Evolutionary conservation across 2,888 invertebrate species (phyloP).

Genomic region (Hydrotaea diabolus): DNA sequence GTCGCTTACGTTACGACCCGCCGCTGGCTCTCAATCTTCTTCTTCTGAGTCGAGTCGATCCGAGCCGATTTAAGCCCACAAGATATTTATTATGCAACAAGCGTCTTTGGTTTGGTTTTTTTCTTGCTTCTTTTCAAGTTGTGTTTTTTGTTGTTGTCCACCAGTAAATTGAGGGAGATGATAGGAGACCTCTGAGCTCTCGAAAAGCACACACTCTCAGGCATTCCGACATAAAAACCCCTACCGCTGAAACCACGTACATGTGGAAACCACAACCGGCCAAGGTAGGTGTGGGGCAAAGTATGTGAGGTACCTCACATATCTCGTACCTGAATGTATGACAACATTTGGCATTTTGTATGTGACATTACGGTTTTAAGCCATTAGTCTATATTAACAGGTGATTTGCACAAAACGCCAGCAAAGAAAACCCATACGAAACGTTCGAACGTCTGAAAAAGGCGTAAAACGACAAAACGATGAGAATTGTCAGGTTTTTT

Average conservation of each 20-base stretch:
- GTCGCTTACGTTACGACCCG: background rate
- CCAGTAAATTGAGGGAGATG: background rate
- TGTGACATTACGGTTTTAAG: slow-evolving; percentile 59
- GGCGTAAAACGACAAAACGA: background rate
- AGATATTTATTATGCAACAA: slow-evolving; percentile 79
- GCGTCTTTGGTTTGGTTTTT: slow-evolving; percentile 69
- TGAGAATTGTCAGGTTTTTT: no score
- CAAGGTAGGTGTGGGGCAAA: background rate
- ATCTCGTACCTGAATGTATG: slow-evolving; percentile 6
- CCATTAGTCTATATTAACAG: slow-evolving; percentile 65
- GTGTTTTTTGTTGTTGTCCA: background rate
- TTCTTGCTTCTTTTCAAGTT: background rate
- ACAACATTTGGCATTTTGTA: slow-evolving; percentile 4
- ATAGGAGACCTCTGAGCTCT: background rate
- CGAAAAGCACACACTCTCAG: background rate
- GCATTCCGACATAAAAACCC: slow-evolving; percentile 35
- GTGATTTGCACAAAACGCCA: slow-evolving; percentile 55
- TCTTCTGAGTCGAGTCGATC: no score
- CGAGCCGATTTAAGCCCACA: slow-evolving; percentile 47
- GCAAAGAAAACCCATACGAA: background rate
- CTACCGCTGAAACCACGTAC: background rate
- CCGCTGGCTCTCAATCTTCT: background rate
- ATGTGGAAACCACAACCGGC: background rate
- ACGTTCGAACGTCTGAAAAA: background rate
- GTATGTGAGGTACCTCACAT: background rate